Base-by-base conservation (phyloP, 2,888 invertebrate genomes). In the Frankliniella fusca region DNA sequence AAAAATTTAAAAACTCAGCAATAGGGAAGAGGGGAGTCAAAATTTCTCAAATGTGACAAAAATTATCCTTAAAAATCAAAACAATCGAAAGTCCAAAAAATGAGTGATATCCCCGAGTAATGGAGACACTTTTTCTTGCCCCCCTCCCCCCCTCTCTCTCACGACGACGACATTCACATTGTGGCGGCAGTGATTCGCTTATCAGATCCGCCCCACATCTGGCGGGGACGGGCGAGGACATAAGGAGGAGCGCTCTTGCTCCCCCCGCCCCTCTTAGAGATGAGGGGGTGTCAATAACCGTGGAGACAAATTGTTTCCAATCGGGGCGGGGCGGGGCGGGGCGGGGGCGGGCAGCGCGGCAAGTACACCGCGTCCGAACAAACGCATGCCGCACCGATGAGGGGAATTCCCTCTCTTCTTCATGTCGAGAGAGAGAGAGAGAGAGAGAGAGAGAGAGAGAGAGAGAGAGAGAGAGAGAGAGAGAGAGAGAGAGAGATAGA, bases 271-370 rank as follows among this genome's bases (percentile, higher is more conserved):
- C 38, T 38, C 54, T 15, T 20, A 54, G 18, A 15, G 54, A 54
- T 11, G 10, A 20, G 18, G 15, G 54, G 10, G 70, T 76, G 70
- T 76, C 70, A 76, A 76, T 76, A 76, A 11, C 70, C 70, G 27
- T 9, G 2, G 70, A 76, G 70, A 76, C 70, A 76, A 76, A 76
- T 76, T 76, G 70, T 76, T 76, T 76, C 27, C 70, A 27, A 76
- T 76, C 70, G 27, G 70, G 11, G 70, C 10, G 70, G 20, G 70
- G 38, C 38, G 38, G 38, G 38, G 38, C 2, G 3, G 5, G 38
- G 5, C 2, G 38, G 38, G 38, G 38, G 38, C 38, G 38, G 5
- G 38, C 38, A 38, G 38, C 38, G 5, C 38, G 38, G 5, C 38
- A 38, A 38, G 38, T 38, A 38, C n/a, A n/a, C 38, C 38, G 3